phyloP scores from a whole-genome alignment of 2,888 invertebrate genomes.

The Micoletzkya japonica region DNA sequence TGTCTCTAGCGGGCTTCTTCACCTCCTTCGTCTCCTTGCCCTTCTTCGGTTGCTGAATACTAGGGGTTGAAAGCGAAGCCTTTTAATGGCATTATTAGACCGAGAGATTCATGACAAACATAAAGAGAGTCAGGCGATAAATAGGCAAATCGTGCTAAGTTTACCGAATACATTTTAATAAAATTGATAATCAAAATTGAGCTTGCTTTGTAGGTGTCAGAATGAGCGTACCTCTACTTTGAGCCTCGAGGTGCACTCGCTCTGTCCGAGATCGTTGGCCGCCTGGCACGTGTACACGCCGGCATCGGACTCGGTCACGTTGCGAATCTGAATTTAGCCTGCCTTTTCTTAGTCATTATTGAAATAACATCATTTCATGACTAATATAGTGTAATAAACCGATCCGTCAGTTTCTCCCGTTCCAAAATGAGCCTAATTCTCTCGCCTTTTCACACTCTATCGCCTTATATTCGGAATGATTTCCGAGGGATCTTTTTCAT shows the following conservation, averaged over 20 bases:
- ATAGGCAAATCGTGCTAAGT: not conserved
- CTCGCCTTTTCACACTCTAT: too few relatives aligned
- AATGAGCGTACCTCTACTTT: constrained; percentile 35
- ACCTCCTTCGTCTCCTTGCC: constrained; percentile 37
- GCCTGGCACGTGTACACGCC: constrained; percentile 83
- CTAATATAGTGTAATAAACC: too few relatives aligned
- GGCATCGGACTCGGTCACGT: constrained; percentile 86
- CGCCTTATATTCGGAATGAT: too few relatives aligned
- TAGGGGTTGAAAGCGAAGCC: too few relatives aligned
- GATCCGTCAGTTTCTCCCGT: too few relatives aligned
- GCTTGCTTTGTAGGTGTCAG: not conserved
- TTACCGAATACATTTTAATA: not conserved
- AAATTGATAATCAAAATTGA: not conserved
- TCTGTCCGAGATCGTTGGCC: constrained; percentile 81
- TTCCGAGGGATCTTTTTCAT: too few relatives aligned
- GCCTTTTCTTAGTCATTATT: not conserved
- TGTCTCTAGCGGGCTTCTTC: constrained; percentile 30
- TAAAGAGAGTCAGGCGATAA: too few relatives aligned
- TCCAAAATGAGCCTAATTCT: too few relatives aligned
- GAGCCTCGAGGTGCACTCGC: constrained; percentile 72
- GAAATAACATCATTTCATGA: too few relatives aligned
- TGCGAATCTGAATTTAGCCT: constrained; percentile 70
- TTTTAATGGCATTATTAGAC: too few relatives aligned
- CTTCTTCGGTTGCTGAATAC: constrained; percentile 28
- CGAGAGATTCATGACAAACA: too few relatives aligned